phyloP scores from a whole-genome alignment of 2,888 invertebrate genomes.

The Mythimna impura region DNA sequence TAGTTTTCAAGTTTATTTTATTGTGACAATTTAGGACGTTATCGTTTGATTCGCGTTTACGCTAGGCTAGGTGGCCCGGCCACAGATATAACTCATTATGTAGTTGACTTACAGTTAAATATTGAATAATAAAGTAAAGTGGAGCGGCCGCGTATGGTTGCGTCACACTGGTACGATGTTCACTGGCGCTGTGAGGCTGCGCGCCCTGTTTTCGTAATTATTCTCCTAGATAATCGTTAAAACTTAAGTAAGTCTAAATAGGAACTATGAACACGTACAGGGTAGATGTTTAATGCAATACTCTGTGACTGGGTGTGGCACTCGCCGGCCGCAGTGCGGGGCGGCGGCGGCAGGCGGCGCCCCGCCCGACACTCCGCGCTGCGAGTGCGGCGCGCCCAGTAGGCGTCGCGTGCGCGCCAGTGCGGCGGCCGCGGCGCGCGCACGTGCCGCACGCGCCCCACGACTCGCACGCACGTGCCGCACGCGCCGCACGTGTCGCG shows the following conservation, averaged over 20 bases:
- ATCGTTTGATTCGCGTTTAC: constrained; percentile 87
- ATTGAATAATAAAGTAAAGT: constrained; percentile 71
- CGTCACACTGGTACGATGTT: constrained; percentile 75
- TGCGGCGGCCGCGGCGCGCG: too few species aligned
- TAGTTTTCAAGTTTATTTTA: constrained; percentile 86
- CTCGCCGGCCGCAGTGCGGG: constrained; percentile 69
- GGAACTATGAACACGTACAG: constrained; percentile 89
- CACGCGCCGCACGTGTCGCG: constrained; percentile 32
- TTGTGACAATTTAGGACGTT: constrained; percentile 86
- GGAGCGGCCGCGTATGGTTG: constrained; percentile 68
- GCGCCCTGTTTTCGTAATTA: constrained; percentile 78
- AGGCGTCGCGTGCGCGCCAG: constrained; percentile 71
- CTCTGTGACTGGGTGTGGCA: constrained; percentile 86
- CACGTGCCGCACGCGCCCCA: constrained; percentile 12
- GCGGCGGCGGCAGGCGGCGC: constrained; percentile 10
- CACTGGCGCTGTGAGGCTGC: constrained; percentile 79
- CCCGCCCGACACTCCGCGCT: background rate
- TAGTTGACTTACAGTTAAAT: constrained; percentile 80
- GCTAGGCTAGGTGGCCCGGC: constrained; percentile 89
- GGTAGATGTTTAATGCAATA: constrained; percentile 88
- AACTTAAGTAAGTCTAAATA: constrained; percentile 86
- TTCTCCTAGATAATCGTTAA: constrained; percentile 84
- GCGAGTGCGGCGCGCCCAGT: constrained; percentile 72
- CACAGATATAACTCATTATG: constrained; percentile 79
- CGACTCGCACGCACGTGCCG: constrained; percentile 52